A percentile compares a stretch with the other conserved stretches of the same genome.
These are phyloP conservation scores for Heteractis magnifica DNA, from an alignment of 92 coral and sea anemone species.

Conservation along the genomic window DNA sequence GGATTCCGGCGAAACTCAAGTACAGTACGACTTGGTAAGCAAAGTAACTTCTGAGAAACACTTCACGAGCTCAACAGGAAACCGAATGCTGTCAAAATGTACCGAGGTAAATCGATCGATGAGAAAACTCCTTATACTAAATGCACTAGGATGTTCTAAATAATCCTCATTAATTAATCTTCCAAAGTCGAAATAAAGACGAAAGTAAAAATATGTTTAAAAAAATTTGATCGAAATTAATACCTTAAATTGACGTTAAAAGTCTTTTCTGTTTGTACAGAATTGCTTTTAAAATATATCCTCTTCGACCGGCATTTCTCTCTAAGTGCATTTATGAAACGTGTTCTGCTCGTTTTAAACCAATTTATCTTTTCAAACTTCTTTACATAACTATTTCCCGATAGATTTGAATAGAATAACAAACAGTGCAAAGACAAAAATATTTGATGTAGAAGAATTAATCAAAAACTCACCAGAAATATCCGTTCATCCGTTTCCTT, in stretches of 20 bases:
- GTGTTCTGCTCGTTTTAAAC: neutral
- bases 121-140: too few species aligned
- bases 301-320: too few species aligned
- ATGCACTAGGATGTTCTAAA: too few species aligned
- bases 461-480: conserved; percentile 15
- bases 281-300: neutral
- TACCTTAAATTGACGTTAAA: neutral
- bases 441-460: neutral
- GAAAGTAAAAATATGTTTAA: neutral
- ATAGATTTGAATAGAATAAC: neutral
- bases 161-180: too few species aligned
- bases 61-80: too few species aligned
- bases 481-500: neutral
- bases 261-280: neutral
- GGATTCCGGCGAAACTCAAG: too few species aligned
- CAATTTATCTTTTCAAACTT: neutral
- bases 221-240: neutral
- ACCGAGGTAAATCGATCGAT: too few species aligned
- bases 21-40: too few species aligned
- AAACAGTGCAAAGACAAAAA: neutral
- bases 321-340: too few species aligned
- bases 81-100: too few species aligned
- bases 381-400: neutral
- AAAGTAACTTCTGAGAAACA: too few species aligned
- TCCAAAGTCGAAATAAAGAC: too few species aligned